Base-by-base conservation (phyloP, 2,888 invertebrate genomes). In the Drosophila nr. perissopoda region DNA sequence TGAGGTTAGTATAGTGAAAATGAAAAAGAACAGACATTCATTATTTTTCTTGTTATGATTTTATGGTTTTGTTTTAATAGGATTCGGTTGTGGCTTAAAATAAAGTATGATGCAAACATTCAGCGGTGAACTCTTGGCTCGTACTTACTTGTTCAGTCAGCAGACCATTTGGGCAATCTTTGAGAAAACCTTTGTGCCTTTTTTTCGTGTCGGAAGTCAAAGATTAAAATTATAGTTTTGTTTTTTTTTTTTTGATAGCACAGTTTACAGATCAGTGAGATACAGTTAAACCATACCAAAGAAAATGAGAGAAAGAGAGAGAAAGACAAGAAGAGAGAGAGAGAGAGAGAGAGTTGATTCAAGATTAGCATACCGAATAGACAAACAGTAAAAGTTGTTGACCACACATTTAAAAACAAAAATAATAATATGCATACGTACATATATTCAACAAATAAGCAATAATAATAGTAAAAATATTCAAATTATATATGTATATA, bases 121-220 rank as follows among this genome's bases (percentile, higher is more conserved):
- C 48, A 57, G 48, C 67, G 48, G 36, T 51, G 27, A 36, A 33
- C 46, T 34, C 51, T 31, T 7, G 52, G 16, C 31, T 16, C 18
- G 21, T 82, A 92, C 91, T 92, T 94, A 98, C 98, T 96, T 98
- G 98, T 94, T 98, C 98, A 70, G 98, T 98, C 71, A 98, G 96
- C 91, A 98, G 95, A 85, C 98, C 98, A 93, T 98, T 98, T 69
- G 98, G 98, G 94, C 98, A 98, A 94, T 98, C 98, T 94, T 98
- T 98, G 84, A 98, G 95, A 93, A 98, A 98, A 92, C 98, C 98
- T 95, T 98, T 98, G 95, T 98, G 98, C 98, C 98, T 97, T 94
- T 58, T 94, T 94, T 40, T 64, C 62, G 56, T 91, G 90, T 72
- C 73, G 75, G 67, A 73, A 49, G 38, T 69, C 61, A 75, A 52